Base-by-base conservation (phyloP, 1,140 invertebrate genomes). In the Megalopta genalis region DNA sequence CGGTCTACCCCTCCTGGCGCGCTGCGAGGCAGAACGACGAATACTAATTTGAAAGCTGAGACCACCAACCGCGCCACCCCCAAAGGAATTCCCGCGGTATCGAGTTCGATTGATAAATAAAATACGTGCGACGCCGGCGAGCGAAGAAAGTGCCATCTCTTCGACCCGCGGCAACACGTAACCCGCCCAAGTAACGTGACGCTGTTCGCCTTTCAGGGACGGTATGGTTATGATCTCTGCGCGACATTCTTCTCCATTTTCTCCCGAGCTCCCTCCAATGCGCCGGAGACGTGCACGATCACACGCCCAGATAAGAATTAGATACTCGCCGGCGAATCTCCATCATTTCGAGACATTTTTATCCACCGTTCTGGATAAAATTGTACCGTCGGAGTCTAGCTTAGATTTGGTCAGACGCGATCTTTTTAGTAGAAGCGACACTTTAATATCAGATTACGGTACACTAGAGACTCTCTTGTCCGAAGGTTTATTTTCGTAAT, bases 11-110 rank as follows among this genome's bases (percentile, higher is more conserved):
- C 67, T 60, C 54, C 59, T 12, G 37, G 59, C 59, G 21, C 60
- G 52, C 39, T 39, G 42, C 46, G 27, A 62, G 32, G 42, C 69
- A 65, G 75, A 66, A 79, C 80, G 68, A 74, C 67, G 87, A 90
- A 90, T 90, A 88, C 88, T 88, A 89, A 90, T 90, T 88, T 83
- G 81, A 87, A 84, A 88, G 69, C 69, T 66, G 78, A 88, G 83
- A 79, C 72, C 64, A 27, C 23, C 62, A 77, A 69, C 70, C 59
- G 10, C 60, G 46, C 27, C 60, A 23, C 12, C n/a, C 42, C 54
- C 54, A 25, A 16, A 27, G 27, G 18, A 42, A 59, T 76, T 46
- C 27, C n/a, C 68, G 7, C 39, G 42, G 49, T 57, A 60, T 85
- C 67, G 79, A 25, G 64, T 71, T 72, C 70, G 72, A 86, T 88